Evolutionary conservation across 2,797 vertebrate genomes (phyloP).

Genomic region (Rhyacichthys aspro): DNA sequence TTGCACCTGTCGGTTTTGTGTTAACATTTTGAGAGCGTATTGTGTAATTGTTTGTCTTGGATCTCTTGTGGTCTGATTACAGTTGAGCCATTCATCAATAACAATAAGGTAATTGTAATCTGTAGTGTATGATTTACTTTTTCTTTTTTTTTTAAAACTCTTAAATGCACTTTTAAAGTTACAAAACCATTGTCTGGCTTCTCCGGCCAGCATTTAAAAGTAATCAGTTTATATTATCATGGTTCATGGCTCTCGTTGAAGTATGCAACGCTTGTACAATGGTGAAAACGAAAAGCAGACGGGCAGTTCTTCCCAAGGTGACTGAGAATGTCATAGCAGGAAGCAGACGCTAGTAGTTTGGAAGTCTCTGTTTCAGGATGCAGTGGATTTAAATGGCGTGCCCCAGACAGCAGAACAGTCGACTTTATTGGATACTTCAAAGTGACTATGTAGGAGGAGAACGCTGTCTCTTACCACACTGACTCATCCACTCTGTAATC

Average conservation of each 20-base stretch:
- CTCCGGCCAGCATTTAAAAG: no score
- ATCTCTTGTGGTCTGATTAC: constrained; percentile 6
- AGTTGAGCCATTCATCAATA: background rate
- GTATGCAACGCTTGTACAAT: no score
- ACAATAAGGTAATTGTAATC: no score
- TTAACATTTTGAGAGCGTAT: background rate
- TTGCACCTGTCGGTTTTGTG: background rate
- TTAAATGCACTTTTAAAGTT: no score
- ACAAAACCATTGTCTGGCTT: no score
- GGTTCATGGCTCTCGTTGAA: no score
- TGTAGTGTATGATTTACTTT: no score
- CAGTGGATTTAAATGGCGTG: constrained; percentile 19
- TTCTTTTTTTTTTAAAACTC: no score
- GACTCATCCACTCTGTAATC: constrained; percentile 60
- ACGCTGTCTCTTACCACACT: constrained; percentile 34
- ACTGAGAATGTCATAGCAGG: background rate
- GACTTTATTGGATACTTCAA: constrained; percentile 26
- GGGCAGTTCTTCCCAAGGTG: no score
- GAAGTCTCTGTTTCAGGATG: constrained; percentile 21
- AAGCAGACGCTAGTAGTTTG: constrained; percentile 9
- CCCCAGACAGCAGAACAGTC: constrained; percentile 25
- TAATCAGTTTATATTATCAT: no score
- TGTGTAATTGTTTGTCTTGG: constrained; percentile 1
- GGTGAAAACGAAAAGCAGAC: no score
- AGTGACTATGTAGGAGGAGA: constrained; percentile 46